A percentile compares a stretch with the other conserved stretches of the same genome.
phyloP scores from a whole-genome alignment of 92 coral and sea anemone species.

The Desmophyllum pertusum region DNA sequence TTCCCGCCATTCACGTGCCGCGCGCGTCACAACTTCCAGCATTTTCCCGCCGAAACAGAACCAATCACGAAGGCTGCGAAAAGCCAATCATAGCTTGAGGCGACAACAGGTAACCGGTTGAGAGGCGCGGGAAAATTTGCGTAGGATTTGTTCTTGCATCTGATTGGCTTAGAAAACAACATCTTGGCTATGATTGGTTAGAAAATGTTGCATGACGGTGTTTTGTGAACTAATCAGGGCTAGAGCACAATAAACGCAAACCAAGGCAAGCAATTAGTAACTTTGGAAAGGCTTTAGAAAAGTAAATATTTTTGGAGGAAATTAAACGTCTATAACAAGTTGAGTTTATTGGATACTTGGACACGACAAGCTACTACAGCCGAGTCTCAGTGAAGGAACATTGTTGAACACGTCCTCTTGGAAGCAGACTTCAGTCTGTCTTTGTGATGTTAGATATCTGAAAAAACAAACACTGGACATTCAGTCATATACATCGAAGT shows the following conservation, averaged over 20 bases:
- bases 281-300: neutral
- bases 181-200: neutral
- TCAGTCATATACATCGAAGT: too few species aligned
- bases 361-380: slow-evolving; percentile 77
- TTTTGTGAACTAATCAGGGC: neutral
- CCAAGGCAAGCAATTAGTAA: neutral
- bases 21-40: too few species aligned
- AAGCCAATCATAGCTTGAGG: neutral
- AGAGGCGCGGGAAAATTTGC: neutral
- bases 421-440: slow-evolving; percentile 67
- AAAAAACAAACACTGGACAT: neutral
- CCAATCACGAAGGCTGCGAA: neutral
- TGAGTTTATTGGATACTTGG: neutral
- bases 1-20: too few species aligned
- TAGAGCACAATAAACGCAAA: neutral
- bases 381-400: slow-evolving; percentile 66
- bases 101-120: neutral
- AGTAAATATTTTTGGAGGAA: too few species aligned
- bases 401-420: slow-evolving; percentile 73
- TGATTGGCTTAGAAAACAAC: neutral
- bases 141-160: neutral
- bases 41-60: slow-evolving; percentile 4
- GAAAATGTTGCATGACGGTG: neutral
- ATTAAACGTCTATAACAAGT: neutral
- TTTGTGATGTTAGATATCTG: slow-evolving; percentile 87